Base-by-base conservation (phyloP, 2,113 vertebrate genomes). In the Ailuropoda melanoleuca region DNA sequence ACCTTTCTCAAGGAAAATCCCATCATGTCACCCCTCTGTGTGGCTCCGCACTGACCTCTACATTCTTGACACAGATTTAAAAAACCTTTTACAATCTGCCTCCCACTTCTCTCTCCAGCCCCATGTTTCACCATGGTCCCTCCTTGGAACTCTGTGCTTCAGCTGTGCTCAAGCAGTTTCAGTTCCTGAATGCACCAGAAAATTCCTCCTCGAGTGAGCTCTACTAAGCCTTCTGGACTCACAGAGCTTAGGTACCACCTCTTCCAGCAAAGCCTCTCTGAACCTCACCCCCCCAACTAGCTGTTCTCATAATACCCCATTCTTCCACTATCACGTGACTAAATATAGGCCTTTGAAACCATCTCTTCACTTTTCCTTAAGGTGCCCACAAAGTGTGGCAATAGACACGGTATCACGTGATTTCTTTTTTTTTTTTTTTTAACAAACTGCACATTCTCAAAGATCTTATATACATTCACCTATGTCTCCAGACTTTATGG, bases 1-100 rank as follows among this genome's bases (percentile, higher is more conserved):
- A 37, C 29, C 66, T 96, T 95, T 53, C n/a, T 29, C 84, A 96
- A 92, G 23, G 88, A 96, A 96, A 96, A 68, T 62, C 46, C 29
- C 31, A 62, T 53, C 60, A 85, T 1, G 21, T 37, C 90, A 92
- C 8, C 43, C 31, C 10, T 11, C 39, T 88, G 72, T 37, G 21
- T 29, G n/a, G 62, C 81, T 97, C 83, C 29, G 39, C 72, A 88
- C 9, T 92, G 75, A 94, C 60, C 64, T 84, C 68, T 89, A 80
- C 86, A 94, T 74, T 84, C 88, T 92, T 97, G 56, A 82, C 48
- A 72, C 84, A 60, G 39, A 34, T 91, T 88, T 77, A 10, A 89
- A 97, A 82, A 77, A 31, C 48, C 24, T 77, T 90, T 90, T 24
- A 43, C 62, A 81, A 23, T 97, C 31, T 48, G 62, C 70, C 75